Evolutionary conservation across 1,140 invertebrate species (phyloP), one percentile per base, ranked within the genome.

Genomic region (Achatina immaculata): DNA sequence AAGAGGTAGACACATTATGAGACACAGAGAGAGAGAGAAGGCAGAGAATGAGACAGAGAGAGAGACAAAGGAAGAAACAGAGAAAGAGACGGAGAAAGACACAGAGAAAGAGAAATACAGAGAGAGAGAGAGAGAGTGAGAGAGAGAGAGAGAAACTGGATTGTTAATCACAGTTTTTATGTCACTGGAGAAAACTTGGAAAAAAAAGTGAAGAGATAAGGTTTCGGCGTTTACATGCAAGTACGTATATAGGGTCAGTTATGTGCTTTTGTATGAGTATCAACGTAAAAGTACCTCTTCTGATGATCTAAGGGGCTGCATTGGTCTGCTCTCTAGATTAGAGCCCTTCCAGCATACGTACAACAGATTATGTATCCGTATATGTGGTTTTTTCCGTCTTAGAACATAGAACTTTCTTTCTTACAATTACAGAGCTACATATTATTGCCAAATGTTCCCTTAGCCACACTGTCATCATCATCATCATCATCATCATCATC

Each of bases 401-500:
- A n/a, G n/a, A n/a, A n/a, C n/a, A n/a, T n/a, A n/a, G n/a, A n/a
- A n/a, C n/a, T n/a, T n/a, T n/a, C n/a, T n/a, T n/a, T n/a, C n/a
- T n/a, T n/a, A n/a, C n/a, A n/a, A n/a, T n/a, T n/a, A n/a, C n/a
- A n/a, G n/a, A n/a, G n/a, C n/a, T n/a, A n/a, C n/a, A n/a, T n/a
- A n/a, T n/a, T n/a, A n/a, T n/a, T n/a, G n/a, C n/a, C n/a, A n/a
- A n/a, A n/a, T n/a, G n/a, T n/a, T n/a, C n/a, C n/a, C n/a, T n/a
- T n/a, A n/a, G n/a, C n/a, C n/a, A n/a, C n/a, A n/a, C n/a, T n/a
- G 14, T 55, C 51, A 55, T 55, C 14, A 55, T n/a, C 51, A 55
- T 55, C 51, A 55, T 55, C 51, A 55, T 55, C 51, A 55, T 55
- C 51, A 55, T 55, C 51, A 55, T 55, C 51, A 55, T 55, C 51